phyloP scores from a whole-genome alignment of 1,140 invertebrate species.

The Ceratina japonica region DNA sequence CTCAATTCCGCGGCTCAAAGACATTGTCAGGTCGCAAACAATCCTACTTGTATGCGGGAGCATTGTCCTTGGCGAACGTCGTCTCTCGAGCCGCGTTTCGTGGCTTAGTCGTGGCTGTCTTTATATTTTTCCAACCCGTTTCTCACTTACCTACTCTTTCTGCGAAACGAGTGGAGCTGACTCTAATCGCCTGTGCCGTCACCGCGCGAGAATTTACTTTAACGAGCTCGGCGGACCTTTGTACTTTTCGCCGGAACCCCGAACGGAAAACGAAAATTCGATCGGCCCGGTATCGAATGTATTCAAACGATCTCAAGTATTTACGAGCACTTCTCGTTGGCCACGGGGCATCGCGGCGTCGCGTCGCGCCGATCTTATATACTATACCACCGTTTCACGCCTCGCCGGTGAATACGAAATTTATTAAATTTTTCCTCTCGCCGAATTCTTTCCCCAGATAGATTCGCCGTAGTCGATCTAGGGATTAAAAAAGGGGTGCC shows the following conservation, averaged over 20 bases:
- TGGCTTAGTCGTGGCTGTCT: not conserved
- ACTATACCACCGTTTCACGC: not conserved
- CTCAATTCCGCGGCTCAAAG: conserved; percentile 7
- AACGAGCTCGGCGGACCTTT: conserved; percentile 52
- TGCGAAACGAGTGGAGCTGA: conserved; percentile 24
- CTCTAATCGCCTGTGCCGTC: conserved; percentile 15
- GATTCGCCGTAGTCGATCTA: not conserved
- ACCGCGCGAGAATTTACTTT: conserved; percentile 48
- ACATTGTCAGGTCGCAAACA: not conserved
- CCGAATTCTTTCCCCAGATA: not conserved
- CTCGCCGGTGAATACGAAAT: conserved; percentile 37
- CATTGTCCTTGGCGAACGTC: conserved; percentile 20
- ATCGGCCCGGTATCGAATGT: conserved; percentile 23
- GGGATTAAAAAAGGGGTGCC: not conserved
- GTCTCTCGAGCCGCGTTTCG: not conserved
- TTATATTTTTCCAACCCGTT: no score
- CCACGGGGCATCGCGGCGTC: not conserved
- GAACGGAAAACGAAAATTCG: conserved; percentile 26
- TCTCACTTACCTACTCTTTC: no score
- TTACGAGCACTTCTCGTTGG: conserved; percentile 2
- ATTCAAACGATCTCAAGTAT: conserved; percentile 45
- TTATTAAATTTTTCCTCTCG: conserved; percentile 25
- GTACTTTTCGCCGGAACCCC: conserved; percentile 16
- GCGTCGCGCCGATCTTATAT: not conserved
- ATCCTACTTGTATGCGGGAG: conserved; percentile 13